phyloP scores from a whole-genome alignment of 2,797 vertebrate genomes.

The Megaceryle alcyon region DNA sequence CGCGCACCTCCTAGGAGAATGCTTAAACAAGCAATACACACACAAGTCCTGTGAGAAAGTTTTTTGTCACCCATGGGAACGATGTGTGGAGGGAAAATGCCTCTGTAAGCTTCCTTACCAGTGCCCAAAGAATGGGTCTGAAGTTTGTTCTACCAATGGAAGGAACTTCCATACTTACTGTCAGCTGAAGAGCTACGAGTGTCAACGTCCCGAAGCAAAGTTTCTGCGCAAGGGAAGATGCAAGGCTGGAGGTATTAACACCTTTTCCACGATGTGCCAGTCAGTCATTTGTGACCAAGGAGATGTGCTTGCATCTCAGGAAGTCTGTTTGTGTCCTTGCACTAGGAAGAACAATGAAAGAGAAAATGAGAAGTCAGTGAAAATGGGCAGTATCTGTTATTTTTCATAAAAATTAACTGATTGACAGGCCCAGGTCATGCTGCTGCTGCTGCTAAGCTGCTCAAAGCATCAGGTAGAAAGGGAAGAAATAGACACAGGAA shows the following conservation, averaged over 20 bases:
- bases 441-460: not conserved
- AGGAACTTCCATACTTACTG: constrained; percentile 83
- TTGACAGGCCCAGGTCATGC: not conserved
- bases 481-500: not conserved
- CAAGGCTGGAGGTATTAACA: constrained; percentile 55
- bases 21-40: constrained; percentile 78
- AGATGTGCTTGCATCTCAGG: not conserved
- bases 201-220: constrained; percentile 30
- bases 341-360: not conserved
- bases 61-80: constrained; percentile 90
- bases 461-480: not conserved
- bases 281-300: not conserved
- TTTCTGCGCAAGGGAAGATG: constrained; percentile 78
- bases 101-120: constrained; percentile 89
- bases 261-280: not conserved
- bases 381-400: not conserved
- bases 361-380: not conserved
- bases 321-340: not conserved
- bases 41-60: constrained; percentile 85
- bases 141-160: constrained; percentile 74
- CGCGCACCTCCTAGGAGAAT: constrained; percentile 63
- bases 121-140: constrained; percentile 77
- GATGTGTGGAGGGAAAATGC: constrained; percentile 80
- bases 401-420: not conserved
- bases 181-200: constrained; percentile 88